Percentiles rank a stretch among this genome's conserved stretches.
Conservation (phyloP, 2,797 vertebrate genomes). For the Avahi laniger region DNA sequence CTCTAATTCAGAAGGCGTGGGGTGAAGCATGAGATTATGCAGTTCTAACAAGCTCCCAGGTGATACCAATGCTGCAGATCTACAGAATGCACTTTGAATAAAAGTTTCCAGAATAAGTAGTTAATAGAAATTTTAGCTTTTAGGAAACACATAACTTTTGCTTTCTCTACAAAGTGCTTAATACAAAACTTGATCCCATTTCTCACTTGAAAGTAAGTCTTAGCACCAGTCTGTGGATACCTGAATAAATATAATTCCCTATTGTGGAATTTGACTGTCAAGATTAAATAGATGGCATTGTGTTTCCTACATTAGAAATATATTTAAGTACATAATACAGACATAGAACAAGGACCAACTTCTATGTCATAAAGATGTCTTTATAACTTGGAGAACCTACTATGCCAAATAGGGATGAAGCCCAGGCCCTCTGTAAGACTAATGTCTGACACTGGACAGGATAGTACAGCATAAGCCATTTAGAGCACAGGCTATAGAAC, state of each 20-base stretch:
- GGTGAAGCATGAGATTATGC: background rate
- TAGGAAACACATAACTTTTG: conserved; percentile 17
- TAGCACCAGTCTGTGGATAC: background rate
- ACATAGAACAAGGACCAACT: background rate
- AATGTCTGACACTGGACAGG: background rate
- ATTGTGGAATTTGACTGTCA: background rate
- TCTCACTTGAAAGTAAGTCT: background rate
- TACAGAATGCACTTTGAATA: background rate
- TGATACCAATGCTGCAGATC: background rate
- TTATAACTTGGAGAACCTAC: background rate
- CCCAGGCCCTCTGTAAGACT: background rate
- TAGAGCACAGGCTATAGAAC: background rate
- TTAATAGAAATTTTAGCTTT: conserved; percentile 1
- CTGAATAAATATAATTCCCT: background rate
- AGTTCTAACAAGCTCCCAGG: background rate
- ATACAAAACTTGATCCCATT: background rate
- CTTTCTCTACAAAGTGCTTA: conserved; percentile 42
- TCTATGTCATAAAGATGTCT: background rate
- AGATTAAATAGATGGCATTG: background rate
- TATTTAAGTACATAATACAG: conserved; percentile 17
- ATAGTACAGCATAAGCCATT: background rate
- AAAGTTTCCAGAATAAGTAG: background rate
- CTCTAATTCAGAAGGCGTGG: background rate
- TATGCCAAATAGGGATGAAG: background rate
- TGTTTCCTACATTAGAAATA: conserved; percentile 14